Evolutionary conservation across 2,888 invertebrate species (phyloP).

Genomic region (Drosophila longiperda): DNA sequence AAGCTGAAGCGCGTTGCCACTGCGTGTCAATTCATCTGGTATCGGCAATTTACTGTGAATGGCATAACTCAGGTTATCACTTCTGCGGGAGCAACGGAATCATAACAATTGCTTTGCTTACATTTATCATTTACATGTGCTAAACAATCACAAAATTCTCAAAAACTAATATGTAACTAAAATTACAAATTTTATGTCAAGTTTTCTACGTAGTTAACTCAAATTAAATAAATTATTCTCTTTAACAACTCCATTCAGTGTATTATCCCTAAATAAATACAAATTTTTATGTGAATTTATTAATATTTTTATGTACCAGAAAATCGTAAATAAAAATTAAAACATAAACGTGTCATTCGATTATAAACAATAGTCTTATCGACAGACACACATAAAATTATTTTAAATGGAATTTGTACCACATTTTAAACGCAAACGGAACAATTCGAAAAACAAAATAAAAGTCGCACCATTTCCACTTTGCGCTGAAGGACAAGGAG

Average conservation of each 20-base stretch:
- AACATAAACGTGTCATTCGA: constrained; percentile 19
- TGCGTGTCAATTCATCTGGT: background rate
- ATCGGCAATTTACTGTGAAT: constrained; percentile 36
- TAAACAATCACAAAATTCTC: background rate
- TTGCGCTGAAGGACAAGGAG: background rate
- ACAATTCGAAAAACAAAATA: constrained; percentile 8
- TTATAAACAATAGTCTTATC: constrained; percentile 11
- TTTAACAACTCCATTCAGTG: background rate
- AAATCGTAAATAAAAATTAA: background rate
- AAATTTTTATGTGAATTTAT: background rate
- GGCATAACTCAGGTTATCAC: constrained; percentile 1
- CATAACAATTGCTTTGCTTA: background rate
- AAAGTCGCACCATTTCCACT: constrained; percentile 50
- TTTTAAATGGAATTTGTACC: constrained; percentile 59
- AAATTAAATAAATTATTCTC: background rate
- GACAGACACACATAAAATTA: background rate
- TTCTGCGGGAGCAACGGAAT: constrained; percentile 29
- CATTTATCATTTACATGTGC: background rate
- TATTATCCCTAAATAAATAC: background rate
- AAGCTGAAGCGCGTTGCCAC: constrained; percentile 52
- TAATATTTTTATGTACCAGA: background rate
- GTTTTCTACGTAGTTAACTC: background rate
- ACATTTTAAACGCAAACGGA: constrained; percentile 60
- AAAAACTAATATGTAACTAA: background rate
- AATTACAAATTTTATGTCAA: background rate